Conservation (phyloP, 1,140 invertebrate species). For the Parapsyche elsis region DNA sequence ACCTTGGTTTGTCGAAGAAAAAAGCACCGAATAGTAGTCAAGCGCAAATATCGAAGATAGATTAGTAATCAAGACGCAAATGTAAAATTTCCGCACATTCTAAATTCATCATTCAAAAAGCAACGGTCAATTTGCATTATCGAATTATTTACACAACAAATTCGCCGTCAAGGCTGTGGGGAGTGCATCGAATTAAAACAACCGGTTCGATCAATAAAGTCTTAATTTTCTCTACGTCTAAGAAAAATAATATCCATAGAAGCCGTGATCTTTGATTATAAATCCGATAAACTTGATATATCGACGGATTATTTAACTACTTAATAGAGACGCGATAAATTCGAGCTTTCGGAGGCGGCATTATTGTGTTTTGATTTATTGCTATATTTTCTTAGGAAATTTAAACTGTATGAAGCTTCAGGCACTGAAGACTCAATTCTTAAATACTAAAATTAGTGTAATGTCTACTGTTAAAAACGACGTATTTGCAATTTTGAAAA, state of each 20-base stretch:
- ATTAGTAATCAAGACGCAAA: neutral
- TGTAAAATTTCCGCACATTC: slow-evolving; percentile 3
- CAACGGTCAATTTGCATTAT: neutral
- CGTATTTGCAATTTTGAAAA: neutral
- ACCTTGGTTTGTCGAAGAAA: neutral
- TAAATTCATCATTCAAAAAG: neutral
- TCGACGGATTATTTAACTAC: slow-evolving; percentile 32
- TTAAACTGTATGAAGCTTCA: slow-evolving; percentile 2
- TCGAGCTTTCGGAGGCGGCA: slow-evolving; percentile 19
- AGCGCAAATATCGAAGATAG: neutral
- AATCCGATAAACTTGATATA: slow-evolving; percentile 33
- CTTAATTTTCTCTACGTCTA: slow-evolving; percentile 15
- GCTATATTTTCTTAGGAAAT: neutral
- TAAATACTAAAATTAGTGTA: neutral
- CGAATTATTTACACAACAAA: neutral
- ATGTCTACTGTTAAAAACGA: neutral
- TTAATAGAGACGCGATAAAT: slow-evolving; percentile 20
- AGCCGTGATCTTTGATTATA: slow-evolving; percentile 23
- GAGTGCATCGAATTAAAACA: neutral
- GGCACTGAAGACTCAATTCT: neutral
- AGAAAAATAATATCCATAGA: slow-evolving; percentile 11
- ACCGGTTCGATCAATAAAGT: slow-evolving; percentile 26
- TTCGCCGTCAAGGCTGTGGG: neutral
- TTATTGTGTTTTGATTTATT: slow-evolving; percentile 13
- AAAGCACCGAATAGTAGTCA: neutral